Percentiles rank a stretch among this genome's conserved stretches.
Conservation (phyloP, 2,113 vertebrate genomes). For the Tichodroma muraria region DNA sequence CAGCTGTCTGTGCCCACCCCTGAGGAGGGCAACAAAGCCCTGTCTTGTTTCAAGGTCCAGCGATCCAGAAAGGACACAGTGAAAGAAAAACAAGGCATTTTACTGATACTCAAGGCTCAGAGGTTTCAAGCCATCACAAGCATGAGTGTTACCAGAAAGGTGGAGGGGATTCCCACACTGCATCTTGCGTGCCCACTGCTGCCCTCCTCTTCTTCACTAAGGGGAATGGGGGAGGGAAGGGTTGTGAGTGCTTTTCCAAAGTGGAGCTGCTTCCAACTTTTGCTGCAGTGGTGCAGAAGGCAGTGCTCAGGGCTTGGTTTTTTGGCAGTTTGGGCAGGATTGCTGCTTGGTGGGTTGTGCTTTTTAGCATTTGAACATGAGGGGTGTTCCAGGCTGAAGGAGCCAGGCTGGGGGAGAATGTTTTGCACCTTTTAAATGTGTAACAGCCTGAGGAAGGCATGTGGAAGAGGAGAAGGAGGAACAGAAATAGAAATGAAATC, state of each 20-base stretch:
- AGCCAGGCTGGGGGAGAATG: not conserved
- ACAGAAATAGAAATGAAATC: slow-evolving; percentile 18
- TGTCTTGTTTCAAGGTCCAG: not conserved
- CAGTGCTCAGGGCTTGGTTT: not conserved
- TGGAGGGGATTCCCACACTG: not conserved
- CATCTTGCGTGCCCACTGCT: not conserved
- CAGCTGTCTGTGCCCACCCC: not conserved
- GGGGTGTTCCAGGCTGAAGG: not conserved
- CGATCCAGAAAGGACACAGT: not conserved
- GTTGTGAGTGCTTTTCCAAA: not conserved
- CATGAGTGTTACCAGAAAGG: not conserved
- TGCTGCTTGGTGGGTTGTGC: not conserved
- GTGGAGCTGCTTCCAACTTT: not conserved
- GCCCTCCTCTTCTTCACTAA: not conserved
- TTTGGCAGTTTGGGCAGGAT: not conserved
- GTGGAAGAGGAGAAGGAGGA: not conserved
- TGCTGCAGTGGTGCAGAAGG: not conserved
- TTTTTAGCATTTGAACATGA: not conserved
- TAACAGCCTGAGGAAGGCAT: not conserved
- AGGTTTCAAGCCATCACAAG: not conserved
- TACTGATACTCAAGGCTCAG: not conserved
- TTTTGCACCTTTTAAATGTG: not conserved
- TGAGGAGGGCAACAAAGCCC: not conserved
- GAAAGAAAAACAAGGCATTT: not conserved
- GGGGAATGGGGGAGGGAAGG: not conserved